Evolutionary conservation across 2,113 vertebrate species (phyloP).

Genomic region (Lathamus discolor): DNA sequence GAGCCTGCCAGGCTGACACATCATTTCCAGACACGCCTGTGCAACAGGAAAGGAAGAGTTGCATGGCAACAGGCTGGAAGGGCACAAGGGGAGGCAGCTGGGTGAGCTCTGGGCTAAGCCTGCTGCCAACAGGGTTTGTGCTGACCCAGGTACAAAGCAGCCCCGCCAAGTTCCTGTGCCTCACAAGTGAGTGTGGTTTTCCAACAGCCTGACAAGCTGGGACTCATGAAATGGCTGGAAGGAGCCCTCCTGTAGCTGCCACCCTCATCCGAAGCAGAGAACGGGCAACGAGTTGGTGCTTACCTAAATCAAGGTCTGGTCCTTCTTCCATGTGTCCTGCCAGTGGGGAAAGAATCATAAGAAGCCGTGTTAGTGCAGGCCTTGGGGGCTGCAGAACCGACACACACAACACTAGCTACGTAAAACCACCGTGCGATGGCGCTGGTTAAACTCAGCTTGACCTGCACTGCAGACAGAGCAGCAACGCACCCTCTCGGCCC

Average conservation of each 20-base stretch:
- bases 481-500: conserved; percentile 66
- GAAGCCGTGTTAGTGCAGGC: conserved; percentile 70
- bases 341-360: conserved; percentile 73
- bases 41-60: not conserved
- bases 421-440: conserved; percentile 62
- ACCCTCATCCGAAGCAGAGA: not conserved
- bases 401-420: conserved; percentile 81
- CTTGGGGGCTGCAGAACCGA: conserved; percentile 64
- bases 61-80: not conserved
- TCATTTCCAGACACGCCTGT: not conserved
- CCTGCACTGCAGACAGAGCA: conserved; percentile 66
- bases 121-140: not conserved
- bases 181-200: not conserved
- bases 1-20: not conserved
- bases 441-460: conserved; percentile 69
- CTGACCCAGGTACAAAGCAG: not conserved
- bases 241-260: not conserved
- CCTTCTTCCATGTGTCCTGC: conserved; percentile 89
- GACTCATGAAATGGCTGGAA: not conserved
- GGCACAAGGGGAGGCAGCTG: not conserved
- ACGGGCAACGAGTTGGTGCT: not conserved
- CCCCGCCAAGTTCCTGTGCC: not conserved
- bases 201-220: not conserved
- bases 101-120: not conserved
- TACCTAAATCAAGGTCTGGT: conserved; percentile 91